A percentile compares a stretch with the other conserved stretches of the same genome.
phyloP scores from a whole-genome alignment of 2,888 invertebrate species.

The Hetaerina titia region DNA sequence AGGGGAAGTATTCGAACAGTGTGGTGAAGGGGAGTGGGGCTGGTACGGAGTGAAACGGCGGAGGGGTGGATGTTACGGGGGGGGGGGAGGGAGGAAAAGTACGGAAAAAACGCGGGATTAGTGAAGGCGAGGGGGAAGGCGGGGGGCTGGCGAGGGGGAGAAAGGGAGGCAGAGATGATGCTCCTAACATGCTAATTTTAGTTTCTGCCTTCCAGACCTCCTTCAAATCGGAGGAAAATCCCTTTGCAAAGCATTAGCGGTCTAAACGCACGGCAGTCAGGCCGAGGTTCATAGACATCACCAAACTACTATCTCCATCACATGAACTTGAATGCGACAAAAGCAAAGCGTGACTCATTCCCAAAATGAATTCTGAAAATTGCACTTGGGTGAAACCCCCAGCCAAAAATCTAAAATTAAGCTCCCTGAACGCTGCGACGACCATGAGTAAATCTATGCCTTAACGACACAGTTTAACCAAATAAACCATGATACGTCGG shows the following conservation, averaged over 20 bases:
- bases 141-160: slow-evolving; percentile 15
- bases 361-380: slow-evolving; percentile 7
- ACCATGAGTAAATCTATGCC: background rate
- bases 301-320: background rate
- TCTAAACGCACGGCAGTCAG: background rate
- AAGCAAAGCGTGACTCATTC: background rate
- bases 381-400: slow-evolving; percentile 42
- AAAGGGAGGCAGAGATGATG: slow-evolving; percentile 51
- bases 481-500: background rate
- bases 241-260: slow-evolving; percentile 54
- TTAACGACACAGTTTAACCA: background rate
- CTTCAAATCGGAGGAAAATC: slow-evolving; percentile 64
- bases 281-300: background rate
- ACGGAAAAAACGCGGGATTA: background rate
- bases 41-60: background rate
- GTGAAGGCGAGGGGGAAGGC: slow-evolving; percentile 4
- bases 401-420: slow-evolving; percentile 61
- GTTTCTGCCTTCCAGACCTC: slow-evolving; percentile 65
- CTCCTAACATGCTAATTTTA: slow-evolving; percentile 66
- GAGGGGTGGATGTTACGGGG: background rate
- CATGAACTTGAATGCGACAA: background rate
- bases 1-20: background rate
- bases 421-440: slow-evolving; percentile 23
- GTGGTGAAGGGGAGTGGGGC: background rate
- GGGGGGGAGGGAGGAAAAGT: slow-evolving; percentile 1